Percentiles rank a stretch among this genome's conserved stretches.
These are phyloP conservation scores for Drosophila willistoni DNA, from an alignment of 1,140 invertebrate species.

Conservation along the genomic window DNA sequence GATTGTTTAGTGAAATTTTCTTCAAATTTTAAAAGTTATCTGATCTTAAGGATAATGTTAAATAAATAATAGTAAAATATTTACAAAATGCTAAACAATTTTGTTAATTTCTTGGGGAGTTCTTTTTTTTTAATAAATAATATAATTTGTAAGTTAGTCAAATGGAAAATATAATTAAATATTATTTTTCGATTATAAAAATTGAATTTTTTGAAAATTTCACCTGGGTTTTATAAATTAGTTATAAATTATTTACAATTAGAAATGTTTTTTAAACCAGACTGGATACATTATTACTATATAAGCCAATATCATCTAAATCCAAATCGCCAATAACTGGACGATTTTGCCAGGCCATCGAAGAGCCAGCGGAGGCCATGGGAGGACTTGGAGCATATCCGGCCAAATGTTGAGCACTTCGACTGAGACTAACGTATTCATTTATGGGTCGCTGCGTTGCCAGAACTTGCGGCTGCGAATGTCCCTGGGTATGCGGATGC, in stretches of 20 bases:
- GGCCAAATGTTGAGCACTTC: neutral
- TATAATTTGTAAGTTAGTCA: neutral
- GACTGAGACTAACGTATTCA: constrained; percentile 20
- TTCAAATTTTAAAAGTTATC: no score
- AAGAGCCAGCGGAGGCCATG: constrained; percentile 15
- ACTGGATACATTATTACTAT: constrained; percentile 67
- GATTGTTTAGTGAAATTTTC: no score
- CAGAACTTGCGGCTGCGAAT: neutral
- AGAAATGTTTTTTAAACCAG: constrained; percentile 48
- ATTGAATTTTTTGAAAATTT: neutral
- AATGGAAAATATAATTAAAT: neutral
- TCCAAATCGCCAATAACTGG: constrained; percentile 48
- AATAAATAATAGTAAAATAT: neutral
- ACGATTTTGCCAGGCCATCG: constrained; percentile 40
- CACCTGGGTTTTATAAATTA: constrained; percentile 34
- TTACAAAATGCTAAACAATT: neutral
- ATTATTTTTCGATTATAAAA: no score
- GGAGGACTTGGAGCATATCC: neutral
- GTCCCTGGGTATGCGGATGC: neutral
- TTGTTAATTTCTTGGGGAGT: no score
- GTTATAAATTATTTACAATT: constrained; percentile 57
- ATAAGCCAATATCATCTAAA: constrained; percentile 60
- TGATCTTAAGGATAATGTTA: no score
- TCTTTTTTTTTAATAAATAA: neutral
- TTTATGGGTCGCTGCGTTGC: neutral